Evolutionary conservation across 2,888 invertebrate species (phyloP).

Genomic region (Aphodius sticticus): DNA sequence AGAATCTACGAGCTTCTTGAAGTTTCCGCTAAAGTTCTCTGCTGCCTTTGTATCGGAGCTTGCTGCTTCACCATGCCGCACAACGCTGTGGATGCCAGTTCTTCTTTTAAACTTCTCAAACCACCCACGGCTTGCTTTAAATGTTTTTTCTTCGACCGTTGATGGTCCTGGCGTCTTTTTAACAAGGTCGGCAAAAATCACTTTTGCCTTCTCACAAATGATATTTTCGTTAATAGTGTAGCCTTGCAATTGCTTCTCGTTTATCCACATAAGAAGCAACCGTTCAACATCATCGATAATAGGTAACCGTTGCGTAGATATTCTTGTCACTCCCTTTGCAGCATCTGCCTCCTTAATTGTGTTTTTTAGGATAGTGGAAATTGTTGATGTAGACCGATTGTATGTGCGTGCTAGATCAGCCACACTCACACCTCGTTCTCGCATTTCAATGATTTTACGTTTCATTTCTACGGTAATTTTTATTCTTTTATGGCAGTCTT

Average conservation of each 20-base stretch:
- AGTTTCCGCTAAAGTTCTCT: constrained; percentile 36
- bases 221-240: neutral
- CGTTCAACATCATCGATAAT: constrained; percentile 40
- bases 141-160: neutral
- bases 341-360: constrained; percentile 37
- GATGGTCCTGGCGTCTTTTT: neutral
- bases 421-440: constrained; percentile 34
- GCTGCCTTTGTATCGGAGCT: constrained; percentile 41
- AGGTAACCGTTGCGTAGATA: constrained; percentile 36
- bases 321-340: constrained; percentile 38
- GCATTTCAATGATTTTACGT: constrained; percentile 39
- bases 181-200: constrained; percentile 18
- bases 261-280: constrained; percentile 15
- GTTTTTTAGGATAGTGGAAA: constrained; percentile 40
- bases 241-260: neutral
- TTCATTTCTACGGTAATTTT: constrained; percentile 40
- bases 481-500: constrained; percentile 30
- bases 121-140: constrained; percentile 16
- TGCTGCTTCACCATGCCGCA: constrained; percentile 39
- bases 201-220: constrained; percentile 23
- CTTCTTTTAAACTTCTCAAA: constrained; percentile 21
- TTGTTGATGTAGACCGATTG: constrained; percentile 39
- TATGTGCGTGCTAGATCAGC: constrained; percentile 35
- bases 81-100: constrained; percentile 17
- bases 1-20: constrained; percentile 41